Conservation (phyloP, 1,140 invertebrate species). For the Adelges cooleyi region DNA sequence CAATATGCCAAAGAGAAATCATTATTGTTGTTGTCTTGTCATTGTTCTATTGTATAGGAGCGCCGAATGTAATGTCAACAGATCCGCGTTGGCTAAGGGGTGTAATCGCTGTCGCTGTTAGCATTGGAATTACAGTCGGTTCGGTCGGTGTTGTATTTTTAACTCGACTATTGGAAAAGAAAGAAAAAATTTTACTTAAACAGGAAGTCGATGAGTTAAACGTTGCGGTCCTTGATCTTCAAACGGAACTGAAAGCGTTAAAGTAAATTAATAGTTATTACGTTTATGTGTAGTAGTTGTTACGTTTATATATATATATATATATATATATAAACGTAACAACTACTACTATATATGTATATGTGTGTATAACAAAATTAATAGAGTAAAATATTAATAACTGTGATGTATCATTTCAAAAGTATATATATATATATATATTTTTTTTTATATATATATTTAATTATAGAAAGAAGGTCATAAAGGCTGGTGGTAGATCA, state of each 20-base stretch:
- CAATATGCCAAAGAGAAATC: too few relatives aligned
- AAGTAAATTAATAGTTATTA: slow-evolving; percentile 34
- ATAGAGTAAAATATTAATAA: too few relatives aligned
- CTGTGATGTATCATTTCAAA: not conserved
- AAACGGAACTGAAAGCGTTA: slow-evolving; percentile 42
- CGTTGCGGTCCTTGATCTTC: slow-evolving; percentile 42
- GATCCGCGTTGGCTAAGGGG: slow-evolving; percentile 24
- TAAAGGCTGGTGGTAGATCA: not conserved
- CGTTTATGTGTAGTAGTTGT: too few relatives aligned
- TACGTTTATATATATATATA: not conserved
- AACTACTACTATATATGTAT: too few relatives aligned
- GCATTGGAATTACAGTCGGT: slow-evolving; percentile 33
- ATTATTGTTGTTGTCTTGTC: not conserved
- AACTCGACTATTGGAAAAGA: slow-evolving; percentile 32
- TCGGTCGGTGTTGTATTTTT: slow-evolving; percentile 34
- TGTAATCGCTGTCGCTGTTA: slow-evolving; percentile 32
- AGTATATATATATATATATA: not conserved
- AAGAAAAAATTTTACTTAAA: slow-evolving; percentile 32
- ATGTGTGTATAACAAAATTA: too few relatives aligned
- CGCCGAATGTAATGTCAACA: slow-evolving; percentile 27
- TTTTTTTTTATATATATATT: not conserved
- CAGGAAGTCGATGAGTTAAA: slow-evolving; percentile 44
- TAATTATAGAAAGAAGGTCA: not conserved
- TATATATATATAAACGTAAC: too few relatives aligned
- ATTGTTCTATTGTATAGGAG: slow-evolving; percentile 22